Conservation (phyloP, 2,888 invertebrate species). For the Cistogaster globosa region DNA sequence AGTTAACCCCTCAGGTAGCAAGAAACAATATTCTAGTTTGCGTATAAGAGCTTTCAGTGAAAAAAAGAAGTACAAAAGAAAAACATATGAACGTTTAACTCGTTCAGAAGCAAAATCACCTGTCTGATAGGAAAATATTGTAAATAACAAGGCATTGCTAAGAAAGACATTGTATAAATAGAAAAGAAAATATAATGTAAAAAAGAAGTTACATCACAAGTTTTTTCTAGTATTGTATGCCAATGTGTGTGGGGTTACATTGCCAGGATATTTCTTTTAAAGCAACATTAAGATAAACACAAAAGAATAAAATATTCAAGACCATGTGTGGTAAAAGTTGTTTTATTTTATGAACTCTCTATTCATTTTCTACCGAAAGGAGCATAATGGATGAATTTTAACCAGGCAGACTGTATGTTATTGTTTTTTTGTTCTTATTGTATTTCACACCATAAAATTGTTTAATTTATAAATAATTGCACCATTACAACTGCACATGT, state of each 20-base stretch:
- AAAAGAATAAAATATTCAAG: background rate
- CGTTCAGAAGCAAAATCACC: constrained; percentile 61
- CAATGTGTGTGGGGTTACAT: constrained; percentile 40
- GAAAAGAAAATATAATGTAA: background rate
- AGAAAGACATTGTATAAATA: constrained; percentile 34
- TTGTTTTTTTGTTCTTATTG: background rate
- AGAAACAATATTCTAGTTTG: constrained; percentile 50
- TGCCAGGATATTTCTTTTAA: constrained; percentile 54
- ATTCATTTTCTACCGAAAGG: constrained; percentile 16
- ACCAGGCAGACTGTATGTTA: constrained; percentile 24
- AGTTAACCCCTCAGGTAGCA: constrained; percentile 44
- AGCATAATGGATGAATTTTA: constrained; percentile 41
- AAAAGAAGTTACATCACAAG: constrained; percentile 8
- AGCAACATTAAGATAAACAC: constrained; percentile 29
- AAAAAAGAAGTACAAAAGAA: background rate
- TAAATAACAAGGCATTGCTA: constrained; percentile 39
- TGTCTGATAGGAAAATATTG: constrained; percentile 48
- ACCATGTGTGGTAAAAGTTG: constrained; percentile 32
- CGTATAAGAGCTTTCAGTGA: constrained; percentile 16
- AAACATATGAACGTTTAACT: constrained; percentile 32
- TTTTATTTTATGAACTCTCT: constrained; percentile 28
- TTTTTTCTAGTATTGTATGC: constrained; percentile 47
- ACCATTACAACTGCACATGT: constrained; percentile 46
- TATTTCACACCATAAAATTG: constrained; percentile 51
- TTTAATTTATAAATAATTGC: constrained; percentile 65